Base-by-base conservation (phyloP, 2,888 invertebrate species). In the Leptarthrus brevirostris region DNA sequence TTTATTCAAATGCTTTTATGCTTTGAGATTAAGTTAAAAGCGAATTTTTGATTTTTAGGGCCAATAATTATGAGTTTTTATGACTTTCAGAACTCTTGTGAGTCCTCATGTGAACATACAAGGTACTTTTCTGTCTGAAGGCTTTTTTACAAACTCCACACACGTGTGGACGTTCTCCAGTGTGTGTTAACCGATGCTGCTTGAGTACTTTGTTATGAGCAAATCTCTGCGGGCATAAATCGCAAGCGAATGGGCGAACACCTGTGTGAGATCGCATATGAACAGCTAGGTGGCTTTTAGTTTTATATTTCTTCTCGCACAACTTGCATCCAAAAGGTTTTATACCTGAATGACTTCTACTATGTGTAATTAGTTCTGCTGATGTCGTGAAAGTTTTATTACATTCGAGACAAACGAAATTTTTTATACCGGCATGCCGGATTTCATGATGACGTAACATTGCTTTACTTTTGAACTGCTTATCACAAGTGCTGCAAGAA, bases 141-240 rank as follows among this genome's bases (percentile, higher is more conserved):
- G 75, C 58, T 44, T 74, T 52, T 4, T 72, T 2, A 30, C 77
- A 77, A 4, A 77, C 40, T 8, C 49, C 24, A 14, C 77, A 77
- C 8, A 44, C 12, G 26, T 74, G 70, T 5, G 77, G 77, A 6
- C 54, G 54, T 61, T 77, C 77, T 12, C 77, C 77, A 10, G 75
- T 75, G 52, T 77, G 77, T 1, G 74, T 76, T 22, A 77, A 10
- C n/a, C 75, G 49, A 34, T 77, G 77, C 8, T 77, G 75, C 40
- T 77, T 75, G 8, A 77, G 16, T 10, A 76, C 75, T 47, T 76
- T 77, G 26, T 72, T 75, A 36, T 76, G 74, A 1, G 77, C 75
- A 72, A 77, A 77, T 26, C 30, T 74, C 53, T 40, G 58, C 2
- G 77, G 74, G 34, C 77, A 77, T 12, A 77, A 16, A 70, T 77